A percentile compares a stretch with the other conserved stretches of the same genome.
phyloP scores from a whole-genome alignment of 2,113 vertebrate genomes.

The Plecotus auritus region DNA sequence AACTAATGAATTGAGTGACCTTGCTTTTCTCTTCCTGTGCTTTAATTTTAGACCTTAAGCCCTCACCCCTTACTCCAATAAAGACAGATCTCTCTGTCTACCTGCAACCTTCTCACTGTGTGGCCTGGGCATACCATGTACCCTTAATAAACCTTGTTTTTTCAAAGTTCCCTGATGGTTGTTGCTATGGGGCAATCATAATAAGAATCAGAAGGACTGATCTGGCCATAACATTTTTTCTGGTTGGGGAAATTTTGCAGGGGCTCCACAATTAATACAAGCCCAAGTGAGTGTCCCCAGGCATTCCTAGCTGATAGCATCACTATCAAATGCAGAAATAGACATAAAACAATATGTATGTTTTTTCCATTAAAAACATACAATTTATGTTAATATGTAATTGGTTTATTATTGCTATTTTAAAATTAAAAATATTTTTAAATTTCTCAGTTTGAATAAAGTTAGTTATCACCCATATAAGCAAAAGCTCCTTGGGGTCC shows the following conservation, averaged over 20 bases:
- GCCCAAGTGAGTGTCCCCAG: too few relatives aligned
- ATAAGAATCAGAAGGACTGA: background rate
- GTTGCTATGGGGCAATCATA: background rate
- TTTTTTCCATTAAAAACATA: background rate
- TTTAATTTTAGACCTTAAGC: background rate
- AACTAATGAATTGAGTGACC: background rate
- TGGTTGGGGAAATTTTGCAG: background rate
- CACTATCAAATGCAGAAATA: background rate
- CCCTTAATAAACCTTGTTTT: background rate
- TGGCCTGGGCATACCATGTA: background rate
- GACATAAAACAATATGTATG: background rate
- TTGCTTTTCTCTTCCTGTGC: background rate
- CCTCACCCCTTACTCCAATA: background rate
- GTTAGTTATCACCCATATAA: background rate
- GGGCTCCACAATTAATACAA: background rate
- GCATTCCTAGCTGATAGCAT: background rate
- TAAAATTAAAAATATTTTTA: background rate
- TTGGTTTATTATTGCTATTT: background rate
- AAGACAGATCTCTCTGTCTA: background rate
- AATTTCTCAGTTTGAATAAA: background rate
- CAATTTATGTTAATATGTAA: background rate
- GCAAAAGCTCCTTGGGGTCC: background rate
- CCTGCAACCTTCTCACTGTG: fast-evolving
- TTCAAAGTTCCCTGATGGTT: background rate
- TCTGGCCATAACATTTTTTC: background rate